Base-by-base conservation (phyloP, 2,888 invertebrate species). In the Lottia scabra region DNA sequence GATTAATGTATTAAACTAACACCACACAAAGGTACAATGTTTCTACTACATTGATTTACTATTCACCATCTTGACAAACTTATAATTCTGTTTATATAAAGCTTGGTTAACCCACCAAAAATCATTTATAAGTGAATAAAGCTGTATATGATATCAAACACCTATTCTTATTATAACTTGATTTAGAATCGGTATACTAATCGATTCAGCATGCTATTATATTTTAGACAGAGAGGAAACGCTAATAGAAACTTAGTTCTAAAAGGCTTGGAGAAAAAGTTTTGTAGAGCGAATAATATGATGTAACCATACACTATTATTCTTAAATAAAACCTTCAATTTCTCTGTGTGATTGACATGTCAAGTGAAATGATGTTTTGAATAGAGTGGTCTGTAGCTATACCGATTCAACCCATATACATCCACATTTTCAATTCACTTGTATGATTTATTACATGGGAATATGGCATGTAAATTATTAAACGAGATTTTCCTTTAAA, bases 261-360 rank as follows among this genome's bases (percentile, higher is more conserved):
- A 10, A 56, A 19, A 56, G 23, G 19, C 56, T 10, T 12, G 23
- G 23, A 23, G 19, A 56, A 56, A 56, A 56, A 23, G 56, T 19
- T 56, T 56, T 56, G 19, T 56, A 23, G 56, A 56, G 56, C 56
- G 56, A 23, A 56, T 56, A 56, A 56, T 56, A 56, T 56, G 56
- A 56, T 56, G 56, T 56, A 56, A 56, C 56, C 23, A 56, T 56
- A 56, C 56, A 56, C 56, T 56, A 56, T 56, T 56, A 56, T 56
- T 56, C 56, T 23, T 23, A 56, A 56, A 56, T 56, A 56, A 56
- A 56, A 56, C 56, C 23, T 56, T 56, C 23, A 56, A 56, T 23
- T 56, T 56, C 56, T 56, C 23, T 56, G 10, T 56, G 23, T 56
- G 56, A 56, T 56, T 56, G 56, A 23, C 56, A 56, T 56, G 56